These are phyloP conservation scores for Camptogramma bilineatum DNA, from an alignment of 2,888 invertebrate species.

Conservation along the genomic window DNA sequence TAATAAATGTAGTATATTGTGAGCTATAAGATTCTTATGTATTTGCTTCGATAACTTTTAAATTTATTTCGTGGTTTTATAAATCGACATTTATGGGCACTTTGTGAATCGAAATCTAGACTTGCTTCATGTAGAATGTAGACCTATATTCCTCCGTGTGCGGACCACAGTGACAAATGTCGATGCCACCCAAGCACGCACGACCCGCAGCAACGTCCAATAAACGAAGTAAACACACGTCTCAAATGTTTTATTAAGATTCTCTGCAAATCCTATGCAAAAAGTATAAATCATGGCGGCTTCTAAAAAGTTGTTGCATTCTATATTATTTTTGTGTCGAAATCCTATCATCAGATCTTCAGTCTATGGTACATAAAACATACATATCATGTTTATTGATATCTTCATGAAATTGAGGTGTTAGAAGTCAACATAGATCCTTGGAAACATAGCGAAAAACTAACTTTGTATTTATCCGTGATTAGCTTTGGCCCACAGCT, in stretches of 20 bases:
- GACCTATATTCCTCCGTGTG: slow-evolving; percentile 31
- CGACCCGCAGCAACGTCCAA: slow-evolving; percentile 65
- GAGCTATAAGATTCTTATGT: too few relatives aligned
- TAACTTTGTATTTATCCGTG: too few relatives aligned
- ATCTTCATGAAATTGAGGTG: too few relatives aligned
- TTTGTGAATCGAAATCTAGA: slow-evolving; percentile 2
- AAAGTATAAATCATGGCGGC: slow-evolving; percentile 3
- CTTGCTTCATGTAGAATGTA: neutral
- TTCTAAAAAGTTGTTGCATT: neutral
- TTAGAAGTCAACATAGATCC: too few relatives aligned
- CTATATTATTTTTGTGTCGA: neutral
- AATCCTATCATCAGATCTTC: too few relatives aligned
- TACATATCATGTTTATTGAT: too few relatives aligned
- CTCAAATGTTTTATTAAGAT: slow-evolving; percentile 36
- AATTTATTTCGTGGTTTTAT: neutral
- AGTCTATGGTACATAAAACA: too few relatives aligned
- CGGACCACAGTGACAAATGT: slow-evolving; percentile 73
- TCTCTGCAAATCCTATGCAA: slow-evolving; percentile 15
- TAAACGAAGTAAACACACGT: slow-evolving; percentile 70
- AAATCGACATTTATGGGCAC: neutral
- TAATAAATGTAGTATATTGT: too few relatives aligned
- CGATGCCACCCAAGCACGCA: slow-evolving; percentile 80
- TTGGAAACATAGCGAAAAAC: too few relatives aligned
- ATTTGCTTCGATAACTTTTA: too few relatives aligned
- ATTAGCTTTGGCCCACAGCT: too few relatives aligned